Conservation (phyloP, 1,140 invertebrate species). For the Pseudobourletiella spinata region DNA sequence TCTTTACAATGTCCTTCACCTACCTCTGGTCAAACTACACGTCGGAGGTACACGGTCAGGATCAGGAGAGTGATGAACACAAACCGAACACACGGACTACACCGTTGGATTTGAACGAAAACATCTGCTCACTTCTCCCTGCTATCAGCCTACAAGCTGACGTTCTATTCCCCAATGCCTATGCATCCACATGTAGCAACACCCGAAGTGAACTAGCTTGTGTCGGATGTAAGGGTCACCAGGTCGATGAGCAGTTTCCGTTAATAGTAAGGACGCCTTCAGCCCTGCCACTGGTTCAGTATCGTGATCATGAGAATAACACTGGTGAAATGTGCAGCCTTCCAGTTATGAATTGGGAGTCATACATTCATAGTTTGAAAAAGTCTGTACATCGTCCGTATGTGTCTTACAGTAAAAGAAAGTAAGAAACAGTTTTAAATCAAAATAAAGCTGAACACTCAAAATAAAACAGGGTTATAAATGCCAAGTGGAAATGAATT, state of each 20-base stretch:
- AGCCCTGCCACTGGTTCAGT: constrained; percentile 24
- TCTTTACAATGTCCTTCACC: not conserved
- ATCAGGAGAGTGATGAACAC: no score
- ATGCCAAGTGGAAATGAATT: no score
- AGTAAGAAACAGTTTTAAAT: no score
- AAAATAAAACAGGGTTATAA: no score
- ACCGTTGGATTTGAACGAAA: not conserved
- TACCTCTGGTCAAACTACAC: not conserved
- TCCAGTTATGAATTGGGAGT: constrained; percentile 33
- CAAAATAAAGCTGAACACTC: no score
- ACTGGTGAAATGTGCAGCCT: constrained; percentile 18
- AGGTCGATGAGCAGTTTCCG: constrained; percentile 30
- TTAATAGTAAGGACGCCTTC: constrained; percentile 16
- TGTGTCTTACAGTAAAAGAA: no score
- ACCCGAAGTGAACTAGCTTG: not conserved
- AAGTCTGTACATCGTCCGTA: no score
- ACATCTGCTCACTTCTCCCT: constrained; percentile 4
- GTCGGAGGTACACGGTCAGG: no score
- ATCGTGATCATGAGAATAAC: constrained; percentile 1
- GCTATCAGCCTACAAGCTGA: constrained; percentile 18
- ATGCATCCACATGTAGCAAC: not conserved
- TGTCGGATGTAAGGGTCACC: constrained; percentile 28
- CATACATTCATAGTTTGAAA: constrained; percentile 17
- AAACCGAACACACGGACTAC: no score
- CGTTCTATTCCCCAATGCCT: constrained; percentile 28